Evolutionary conservation across 2,113 vertebrate species (phyloP), one percentile per base, ranked within the genome.

Genomic region (Lepus timidus): DNA sequence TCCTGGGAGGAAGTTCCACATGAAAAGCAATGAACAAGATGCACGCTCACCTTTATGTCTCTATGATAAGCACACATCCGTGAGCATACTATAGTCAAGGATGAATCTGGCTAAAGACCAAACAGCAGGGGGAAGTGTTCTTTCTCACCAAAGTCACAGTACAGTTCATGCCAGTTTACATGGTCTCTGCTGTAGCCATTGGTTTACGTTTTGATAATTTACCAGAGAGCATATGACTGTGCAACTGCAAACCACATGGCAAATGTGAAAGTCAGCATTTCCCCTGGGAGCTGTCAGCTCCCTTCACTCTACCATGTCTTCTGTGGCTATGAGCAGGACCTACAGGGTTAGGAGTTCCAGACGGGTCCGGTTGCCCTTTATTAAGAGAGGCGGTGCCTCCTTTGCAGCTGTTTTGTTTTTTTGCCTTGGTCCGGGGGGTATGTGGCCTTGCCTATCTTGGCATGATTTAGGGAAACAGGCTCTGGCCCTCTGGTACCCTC

Each of bases 121-220:
- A 68, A 58, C 65, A 78, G 96, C 76, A 65, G 55, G 36, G 39
- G 51, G 88, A 79, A 62, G 82, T n/a, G 79, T 90, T 95, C 95
- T 96, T 94, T 95, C 73, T 93, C 71, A 55, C 96, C 97, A 75
- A 95, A 95, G 85, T 96, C 95, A 20, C 64, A 16, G 81, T 1
- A 2, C 73, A 52, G 36, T 96, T 97, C 95, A 97, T 96, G 95
- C 96, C 92, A 95, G 89, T 70, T 7, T 88, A 67, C 0, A 80
- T 3, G 51, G 85, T 89, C 87, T 93, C 31, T 0, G 0, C 94
- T 76, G 79, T 86, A 96, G 92, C 96, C 98, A 68, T 89, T 96
- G 93, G 93, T 97, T 98, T 97, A 71, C 93, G 71, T 96, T 97
- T 98, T 87, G 83, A 85, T 96, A 97, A 93, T 29, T 76, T 93